Conservation (phyloP, 2,797 vertebrate genomes). For the Propithecus perrieri region DNA sequence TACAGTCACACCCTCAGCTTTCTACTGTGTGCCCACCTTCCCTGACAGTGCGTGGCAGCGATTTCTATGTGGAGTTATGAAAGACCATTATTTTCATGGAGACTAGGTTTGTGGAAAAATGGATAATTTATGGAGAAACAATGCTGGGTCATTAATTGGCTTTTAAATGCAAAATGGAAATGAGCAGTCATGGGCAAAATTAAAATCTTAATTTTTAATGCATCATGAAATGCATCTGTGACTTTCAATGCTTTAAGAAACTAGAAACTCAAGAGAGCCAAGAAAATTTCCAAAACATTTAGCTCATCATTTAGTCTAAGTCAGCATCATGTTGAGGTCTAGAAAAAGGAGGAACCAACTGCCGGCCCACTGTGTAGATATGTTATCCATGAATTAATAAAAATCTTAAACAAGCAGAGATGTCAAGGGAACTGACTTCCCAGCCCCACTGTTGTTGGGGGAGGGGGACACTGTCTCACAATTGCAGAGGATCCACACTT, state of each 20-base stretch:
- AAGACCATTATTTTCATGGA: not conserved
- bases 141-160: not conserved
- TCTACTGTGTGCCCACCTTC: not conserved
- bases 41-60: not conserved
- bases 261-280: not conserved
- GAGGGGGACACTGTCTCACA: not conserved
- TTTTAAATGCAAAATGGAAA: constrained; percentile 55
- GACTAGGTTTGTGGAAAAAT: not conserved
- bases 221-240: constrained; percentile 13
- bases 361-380: not conserved
- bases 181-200: constrained; percentile 49
- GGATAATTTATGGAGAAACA: not conserved
- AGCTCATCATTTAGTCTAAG: not conserved
- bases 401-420: not conserved
- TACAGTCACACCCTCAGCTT: not conserved
- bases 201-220: constrained; percentile 70
- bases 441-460: not conserved
- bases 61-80: not conserved
- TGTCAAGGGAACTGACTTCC: not conserved
- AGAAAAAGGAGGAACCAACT: not conserved
- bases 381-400: not conserved
- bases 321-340: accelerated
- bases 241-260: not conserved
- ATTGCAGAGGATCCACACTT: no score
- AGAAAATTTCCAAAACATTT: not conserved